Base-by-base conservation (phyloP, 2,113 vertebrate species). In the Octodon degus region DNA sequence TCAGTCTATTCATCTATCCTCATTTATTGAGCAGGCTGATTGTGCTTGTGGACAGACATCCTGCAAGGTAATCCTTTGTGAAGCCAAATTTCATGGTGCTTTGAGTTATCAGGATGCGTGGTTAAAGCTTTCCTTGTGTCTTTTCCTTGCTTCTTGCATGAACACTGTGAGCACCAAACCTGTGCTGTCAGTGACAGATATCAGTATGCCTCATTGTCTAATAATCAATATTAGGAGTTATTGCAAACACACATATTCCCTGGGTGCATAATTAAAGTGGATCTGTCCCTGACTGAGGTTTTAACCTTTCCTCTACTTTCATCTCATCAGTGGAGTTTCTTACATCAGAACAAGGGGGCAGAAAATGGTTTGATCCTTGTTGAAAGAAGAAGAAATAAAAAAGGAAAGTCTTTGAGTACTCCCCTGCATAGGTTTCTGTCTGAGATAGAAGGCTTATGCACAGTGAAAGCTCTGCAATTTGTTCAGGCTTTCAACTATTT, bases 281-380 rank as follows among this genome's bases (percentile, higher is more conserved):
- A 79, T 72, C 50, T 55, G 17, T 84, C 86, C 43, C 24, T 1
- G 0, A 24, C 32, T 53, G 83, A 89, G 50, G 32, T 89, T 32
- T 96, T 94, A 93, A 95, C 72, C 13, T 96, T 93, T 90, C 40
- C 7, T 60, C 7, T 25, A 24, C 55, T 43, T 94, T 95, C 93
- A 92, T 97, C 74, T 95, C 50, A 81, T 92, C 86, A 85, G 30
- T 95, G 86, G 94, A 95, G 72, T 93, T 94, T 97, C 74, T 91
- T 58, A 91, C n/a, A 74, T 85, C 34, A 91, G 86, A 87, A 79
- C 27, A 91, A 95, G 14, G 30, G 27, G 13, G 24, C 24, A 96
- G 62, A 94, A 90, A 93, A 82, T 89, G 37, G 6, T 86, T 89
- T 94, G 84, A 95, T 97, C n/a, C 6, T 58, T 93, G 2, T 84